phyloP scores from a whole-genome alignment of 2,113 vertebrate genomes.

The Sinocyclocheilus anophthalmus region DNA sequence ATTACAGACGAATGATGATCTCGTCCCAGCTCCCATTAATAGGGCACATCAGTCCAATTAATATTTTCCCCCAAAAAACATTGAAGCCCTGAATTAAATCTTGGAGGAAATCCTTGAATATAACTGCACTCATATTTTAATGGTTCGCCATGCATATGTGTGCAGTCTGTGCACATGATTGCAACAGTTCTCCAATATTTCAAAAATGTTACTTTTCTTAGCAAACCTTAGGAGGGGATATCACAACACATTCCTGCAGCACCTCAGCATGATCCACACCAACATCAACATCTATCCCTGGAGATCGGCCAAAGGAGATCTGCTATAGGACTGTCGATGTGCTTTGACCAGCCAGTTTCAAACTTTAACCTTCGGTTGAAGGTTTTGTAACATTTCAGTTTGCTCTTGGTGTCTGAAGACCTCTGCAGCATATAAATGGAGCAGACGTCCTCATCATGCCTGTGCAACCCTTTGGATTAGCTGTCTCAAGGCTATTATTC shows the following conservation, averaged over 20 bases:
- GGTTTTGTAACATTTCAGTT: not conserved
- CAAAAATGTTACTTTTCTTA: not conserved
- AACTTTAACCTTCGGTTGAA: not conserved
- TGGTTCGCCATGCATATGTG: not conserved
- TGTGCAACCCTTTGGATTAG: too few species aligned
- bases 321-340: not conserved
- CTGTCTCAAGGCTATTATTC: too few species aligned
- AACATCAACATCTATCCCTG: not conserved
- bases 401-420: too few species aligned
- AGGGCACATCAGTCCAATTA: not conserved
- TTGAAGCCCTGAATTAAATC: not conserved
- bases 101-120: not conserved
- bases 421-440: too few species aligned
- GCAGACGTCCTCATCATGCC: too few species aligned
- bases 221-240: not conserved
- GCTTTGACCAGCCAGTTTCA: not conserved
- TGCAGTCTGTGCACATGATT: not conserved
- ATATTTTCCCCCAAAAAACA: not conserved
- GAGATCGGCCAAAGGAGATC: not conserved
- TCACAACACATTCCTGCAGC: not conserved
- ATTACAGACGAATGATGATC: constrained; percentile 18
- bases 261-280: not conserved
- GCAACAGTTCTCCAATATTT: not conserved
- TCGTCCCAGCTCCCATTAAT: not conserved
- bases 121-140: not conserved